Evolutionary conservation across 2,113 vertebrate genomes (phyloP).

Genomic region (Hyla sarda): DNA sequence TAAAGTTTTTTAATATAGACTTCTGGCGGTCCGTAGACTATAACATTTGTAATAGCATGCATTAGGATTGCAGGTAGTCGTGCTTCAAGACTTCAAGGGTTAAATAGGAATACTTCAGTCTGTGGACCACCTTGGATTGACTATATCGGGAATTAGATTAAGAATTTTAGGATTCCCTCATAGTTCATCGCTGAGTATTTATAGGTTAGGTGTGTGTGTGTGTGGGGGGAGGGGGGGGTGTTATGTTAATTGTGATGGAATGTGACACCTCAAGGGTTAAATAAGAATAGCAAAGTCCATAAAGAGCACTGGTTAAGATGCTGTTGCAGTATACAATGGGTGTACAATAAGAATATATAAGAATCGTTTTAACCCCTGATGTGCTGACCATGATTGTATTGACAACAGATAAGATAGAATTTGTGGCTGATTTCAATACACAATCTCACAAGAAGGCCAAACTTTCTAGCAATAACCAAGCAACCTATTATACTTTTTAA

Average conservation of each 20-base stretch:
- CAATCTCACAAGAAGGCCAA: neutral
- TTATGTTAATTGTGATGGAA: neutral
- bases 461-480: too few species aligned
- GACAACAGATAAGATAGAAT: too few species aligned
- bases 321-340: neutral
- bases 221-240: neutral
- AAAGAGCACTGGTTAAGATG: neutral
- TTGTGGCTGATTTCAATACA: too few species aligned
- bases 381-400: neutral
- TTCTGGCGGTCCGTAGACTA: neutral
- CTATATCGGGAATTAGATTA: neutral
- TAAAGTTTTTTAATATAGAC: neutral
- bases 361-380: neutral
- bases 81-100: neutral
- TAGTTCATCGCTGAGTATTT: neutral
- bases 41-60: neutral
- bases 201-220: neutral
- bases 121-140: neutral
- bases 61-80: neutral
- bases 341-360: neutral
- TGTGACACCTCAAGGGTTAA: neutral
- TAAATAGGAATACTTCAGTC: neutral
- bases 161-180: neutral
- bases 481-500: too few species aligned
- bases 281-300: neutral